Percentiles rank a stretch among this genome's conserved stretches.
These are phyloP conservation scores for Platorchestia sp. DNA, from an alignment of 1,140 invertebrate species.

Conservation along the genomic window DNA sequence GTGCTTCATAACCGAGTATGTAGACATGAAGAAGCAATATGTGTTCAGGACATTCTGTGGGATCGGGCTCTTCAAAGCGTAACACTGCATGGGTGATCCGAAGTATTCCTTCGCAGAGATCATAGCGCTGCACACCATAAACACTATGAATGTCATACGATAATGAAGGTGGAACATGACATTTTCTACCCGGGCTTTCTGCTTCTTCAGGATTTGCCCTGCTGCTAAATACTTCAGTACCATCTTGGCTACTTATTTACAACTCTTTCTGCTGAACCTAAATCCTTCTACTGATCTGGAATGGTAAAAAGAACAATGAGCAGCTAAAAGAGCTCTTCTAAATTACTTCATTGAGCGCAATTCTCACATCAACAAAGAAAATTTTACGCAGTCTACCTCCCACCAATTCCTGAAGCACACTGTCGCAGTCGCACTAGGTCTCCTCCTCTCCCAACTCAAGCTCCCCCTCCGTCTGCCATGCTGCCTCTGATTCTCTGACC, in stretches of 20 bases:
- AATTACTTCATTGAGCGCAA: background rate
- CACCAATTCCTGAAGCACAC: background rate
- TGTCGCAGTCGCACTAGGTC: background rate
- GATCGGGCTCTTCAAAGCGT: constrained; percentile 69
- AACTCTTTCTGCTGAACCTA: background rate
- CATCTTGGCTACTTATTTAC: constrained; percentile 10
- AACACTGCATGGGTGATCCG: constrained; percentile 73
- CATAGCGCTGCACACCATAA: constrained; percentile 73
- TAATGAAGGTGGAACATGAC: constrained; percentile 74
- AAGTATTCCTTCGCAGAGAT: constrained; percentile 74
- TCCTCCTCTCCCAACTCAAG: background rate
- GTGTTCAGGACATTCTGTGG: constrained; percentile 72
- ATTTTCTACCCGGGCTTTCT: constrained; percentile 71
- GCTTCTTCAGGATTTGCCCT: constrained; percentile 37
- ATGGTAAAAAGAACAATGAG: background rate
- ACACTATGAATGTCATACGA: constrained; percentile 73
- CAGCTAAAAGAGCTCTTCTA: background rate
- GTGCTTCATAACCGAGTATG: constrained; percentile 67
- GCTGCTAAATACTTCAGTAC: constrained; percentile 61
- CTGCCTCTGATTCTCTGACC: background rate
- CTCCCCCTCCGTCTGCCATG: background rate
- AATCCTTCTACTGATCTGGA: background rate
- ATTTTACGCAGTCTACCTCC: background rate
- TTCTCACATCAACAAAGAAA: constrained; percentile 10
- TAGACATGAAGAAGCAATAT: constrained; percentile 72